Conservation (phyloP, 1,140 invertebrate species). For the Meloidogyne floridensis region DNA sequence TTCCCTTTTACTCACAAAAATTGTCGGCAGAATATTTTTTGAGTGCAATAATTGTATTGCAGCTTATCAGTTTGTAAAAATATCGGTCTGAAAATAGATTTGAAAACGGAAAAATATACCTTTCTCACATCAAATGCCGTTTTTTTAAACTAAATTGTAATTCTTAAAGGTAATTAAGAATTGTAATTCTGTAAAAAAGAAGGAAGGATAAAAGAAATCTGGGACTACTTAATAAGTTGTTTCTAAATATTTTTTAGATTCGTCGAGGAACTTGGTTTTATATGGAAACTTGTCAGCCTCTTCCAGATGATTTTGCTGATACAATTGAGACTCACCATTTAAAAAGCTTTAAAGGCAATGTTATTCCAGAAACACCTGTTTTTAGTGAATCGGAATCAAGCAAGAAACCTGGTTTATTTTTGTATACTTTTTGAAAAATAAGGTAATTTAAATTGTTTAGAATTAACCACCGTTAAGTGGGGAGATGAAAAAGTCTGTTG, state of each 20-base stretch:
- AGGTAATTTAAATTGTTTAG: constrained; percentile 44
- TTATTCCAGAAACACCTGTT: constrained; percentile 63
- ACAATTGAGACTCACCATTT: constrained; percentile 61
- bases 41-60: too few relatives aligned
- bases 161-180: too few relatives aligned
- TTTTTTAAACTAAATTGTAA: too few relatives aligned
- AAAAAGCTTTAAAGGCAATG: constrained; percentile 56
- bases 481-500: constrained; percentile 60
- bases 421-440: constrained; percentile 18
- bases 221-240: not conserved
- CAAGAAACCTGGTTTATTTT: constrained; percentile 60
- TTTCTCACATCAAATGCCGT: too few relatives aligned
- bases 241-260: constrained; percentile 38
- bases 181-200: too few relatives aligned
- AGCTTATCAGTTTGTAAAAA: too few relatives aligned
- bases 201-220: too few relatives aligned
- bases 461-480: constrained; percentile 58
- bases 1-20: too few relatives aligned
- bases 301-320: constrained; percentile 57
- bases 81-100: too few relatives aligned
- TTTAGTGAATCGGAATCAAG: constrained; percentile 60
- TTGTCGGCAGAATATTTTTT: too few relatives aligned
- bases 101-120: too few relatives aligned
- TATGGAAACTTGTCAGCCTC: constrained; percentile 53
- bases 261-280: constrained; percentile 62